Base-by-base conservation (phyloP, 2,113 vertebrate genomes). In the Lonchura striata region DNA sequence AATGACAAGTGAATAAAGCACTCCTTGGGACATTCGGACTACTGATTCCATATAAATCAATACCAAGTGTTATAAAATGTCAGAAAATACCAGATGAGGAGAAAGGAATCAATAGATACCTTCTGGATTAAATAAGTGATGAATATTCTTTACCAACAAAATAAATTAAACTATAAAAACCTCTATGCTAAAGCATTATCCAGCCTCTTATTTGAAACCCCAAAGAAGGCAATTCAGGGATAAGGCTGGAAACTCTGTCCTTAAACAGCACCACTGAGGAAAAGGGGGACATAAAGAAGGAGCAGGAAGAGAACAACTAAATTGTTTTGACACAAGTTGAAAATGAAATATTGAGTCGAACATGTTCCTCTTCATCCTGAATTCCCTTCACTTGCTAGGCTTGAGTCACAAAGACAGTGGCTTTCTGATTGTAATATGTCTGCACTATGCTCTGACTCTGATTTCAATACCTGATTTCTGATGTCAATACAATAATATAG, bases 51-150 rank as follows among this genome's bases (percentile, higher is more conserved):
- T 97, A 96, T 95, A 98, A 99, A 99, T 99, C 99, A 98, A 99
- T 99, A 98, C 72, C 44, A 94, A 97, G 97, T 97, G 97, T 98
- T 98, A 98, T 98, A 98, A 98, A 98, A 98, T 98, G 98, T 99
- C 98, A 98, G 98, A 98, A 98, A 99, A 99, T 98, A 99, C 98
- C 98, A 99, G 98, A 98, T 97, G 98, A 98, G 98, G 97, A 97
- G 97, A 97, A 98, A 97, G 96, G 97, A 98, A 99, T 99, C 98
- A 97, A 99, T 99, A 98, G 94, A 97, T 97, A 98, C 97, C 96
- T 97, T 95, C 94, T 98, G 98, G 98, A 98, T 98, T 98, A 98
- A 98, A 98, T 98, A 97, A 98, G 97, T 98, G 98, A 98, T 98
- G 98, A 98, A 98, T 98, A 98, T 98, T 98, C 96, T 98, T 98